Evolutionary conservation across 2,113 vertebrate species (phyloP).

Genomic region (Myiopsitta monachus): DNA sequence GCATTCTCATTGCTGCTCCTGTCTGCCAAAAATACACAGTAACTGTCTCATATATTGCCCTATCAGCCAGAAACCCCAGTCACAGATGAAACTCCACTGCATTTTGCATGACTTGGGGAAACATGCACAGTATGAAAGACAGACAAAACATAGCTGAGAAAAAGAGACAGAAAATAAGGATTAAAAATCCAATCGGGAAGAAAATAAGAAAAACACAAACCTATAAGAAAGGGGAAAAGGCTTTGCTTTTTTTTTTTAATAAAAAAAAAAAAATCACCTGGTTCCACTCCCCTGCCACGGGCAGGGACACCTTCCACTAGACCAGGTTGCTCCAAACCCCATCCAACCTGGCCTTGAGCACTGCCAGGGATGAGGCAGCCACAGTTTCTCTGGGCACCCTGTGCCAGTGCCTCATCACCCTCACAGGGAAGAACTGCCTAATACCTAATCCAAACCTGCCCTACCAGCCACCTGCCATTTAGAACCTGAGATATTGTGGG

Average conservation of each 20-base stretch:
- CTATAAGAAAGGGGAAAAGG: neutral
- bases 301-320: neutral
- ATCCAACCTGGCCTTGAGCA: neutral
- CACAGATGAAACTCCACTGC: neutral
- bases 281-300: neutral
- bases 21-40: neutral
- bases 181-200: neutral
- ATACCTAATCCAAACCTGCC: neutral
- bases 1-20: neutral
- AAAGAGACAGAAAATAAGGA: neutral
- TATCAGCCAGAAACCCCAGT: neutral
- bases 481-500: neutral
- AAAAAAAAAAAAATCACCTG: neutral
- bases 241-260: neutral
- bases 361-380: neutral
- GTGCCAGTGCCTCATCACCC: neutral
- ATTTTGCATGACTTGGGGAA: neutral
- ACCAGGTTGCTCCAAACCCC: accelerated
- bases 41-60: neutral
- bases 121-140: neutral
- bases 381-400: neutral
- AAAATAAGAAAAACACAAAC: neutral
- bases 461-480: neutral
- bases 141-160: neutral
- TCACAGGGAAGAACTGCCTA: accelerated